Percentiles rank a stretch among this genome's conserved stretches.
Evolutionary conservation across 2,797 vertebrate species (phyloP).

Genomic region (Philypnodon macrostomus): DNA sequence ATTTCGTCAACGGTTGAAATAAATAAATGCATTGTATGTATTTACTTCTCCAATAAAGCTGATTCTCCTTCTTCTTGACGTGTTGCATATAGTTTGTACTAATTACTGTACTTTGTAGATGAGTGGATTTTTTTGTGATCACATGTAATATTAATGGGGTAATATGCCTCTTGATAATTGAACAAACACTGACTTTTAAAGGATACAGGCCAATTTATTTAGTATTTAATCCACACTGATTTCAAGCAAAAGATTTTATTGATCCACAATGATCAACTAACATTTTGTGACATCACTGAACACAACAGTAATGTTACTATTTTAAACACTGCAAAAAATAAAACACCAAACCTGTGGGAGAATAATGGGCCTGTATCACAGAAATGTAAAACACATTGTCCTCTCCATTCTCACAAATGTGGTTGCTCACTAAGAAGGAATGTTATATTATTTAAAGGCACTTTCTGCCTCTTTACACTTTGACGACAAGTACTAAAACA

Average conservation of each 20-base stretch:
- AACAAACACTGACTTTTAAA: not conserved
- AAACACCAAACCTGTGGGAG: conserved; percentile 46
- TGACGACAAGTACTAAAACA: conserved; percentile 46
- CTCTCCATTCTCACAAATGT: conserved; percentile 30
- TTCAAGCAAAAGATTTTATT: conserved; percentile 71
- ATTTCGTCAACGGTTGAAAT: too few species aligned
- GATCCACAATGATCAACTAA: conserved; percentile 70
- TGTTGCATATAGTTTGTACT: too few species aligned
- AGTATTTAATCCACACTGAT: not conserved
- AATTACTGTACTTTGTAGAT: too few species aligned
- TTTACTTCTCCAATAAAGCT: too few species aligned
- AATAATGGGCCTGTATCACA: conserved; percentile 42
- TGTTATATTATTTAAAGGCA: conserved; percentile 72
- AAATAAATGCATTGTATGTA: too few species aligned
- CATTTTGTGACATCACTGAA: conserved; percentile 71
- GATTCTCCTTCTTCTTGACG: too few species aligned
- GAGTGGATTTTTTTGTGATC: too few species aligned
- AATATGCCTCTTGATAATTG: too few species aligned
- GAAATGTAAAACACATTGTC: conserved; percentile 40
- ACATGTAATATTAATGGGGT: too few species aligned
- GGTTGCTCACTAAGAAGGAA: conserved; percentile 64
- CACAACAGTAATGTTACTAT: conserved; percentile 66
- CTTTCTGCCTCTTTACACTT: conserved; percentile 71
- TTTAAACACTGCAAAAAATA: conserved; percentile 64
- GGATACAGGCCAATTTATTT: not conserved